Conservation (phyloP, 2,888 invertebrate species). For the Siphonodentalium dalli region DNA sequence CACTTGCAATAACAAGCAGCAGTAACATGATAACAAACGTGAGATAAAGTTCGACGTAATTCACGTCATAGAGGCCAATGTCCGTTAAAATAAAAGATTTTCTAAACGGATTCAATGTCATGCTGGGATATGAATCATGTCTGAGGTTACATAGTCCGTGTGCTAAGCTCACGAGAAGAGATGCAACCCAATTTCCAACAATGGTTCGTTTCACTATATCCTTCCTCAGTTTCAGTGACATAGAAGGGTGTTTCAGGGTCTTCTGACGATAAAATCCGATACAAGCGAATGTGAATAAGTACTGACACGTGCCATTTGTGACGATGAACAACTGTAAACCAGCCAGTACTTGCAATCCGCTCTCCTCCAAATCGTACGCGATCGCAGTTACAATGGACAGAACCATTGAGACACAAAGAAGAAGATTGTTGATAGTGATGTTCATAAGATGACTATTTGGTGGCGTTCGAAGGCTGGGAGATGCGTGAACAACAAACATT, state of each 20-base stretch:
- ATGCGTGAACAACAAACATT: slow-evolving; percentile 48
- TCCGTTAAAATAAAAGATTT: slow-evolving; percentile 18
- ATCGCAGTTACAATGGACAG: slow-evolving; percentile 37
- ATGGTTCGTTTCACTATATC: slow-evolving; percentile 51
- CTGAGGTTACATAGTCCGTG: slow-evolving; percentile 40
- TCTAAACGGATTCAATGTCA: slow-evolving; percentile 44
- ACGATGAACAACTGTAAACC: slow-evolving; percentile 51
- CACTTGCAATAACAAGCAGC: slow-evolving; percentile 35
- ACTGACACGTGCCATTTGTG: slow-evolving; percentile 49
- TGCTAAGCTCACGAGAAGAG: slow-evolving; percentile 40
- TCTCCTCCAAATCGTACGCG: slow-evolving; percentile 15
- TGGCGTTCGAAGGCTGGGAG: slow-evolving; percentile 56
- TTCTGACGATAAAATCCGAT: slow-evolving; percentile 55
- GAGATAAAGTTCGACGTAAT: slow-evolving; percentile 31
- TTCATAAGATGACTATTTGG: slow-evolving; percentile 59
- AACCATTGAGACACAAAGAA: slow-evolving; percentile 45
- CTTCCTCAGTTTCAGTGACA: slow-evolving; percentile 38
- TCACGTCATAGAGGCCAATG: neutral
- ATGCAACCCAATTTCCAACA: slow-evolving; percentile 46
- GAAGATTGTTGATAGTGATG: slow-evolving; percentile 54
- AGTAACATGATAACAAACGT: slow-evolving; percentile 36
- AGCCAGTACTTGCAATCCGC: slow-evolving; percentile 30
- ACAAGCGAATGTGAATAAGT: slow-evolving; percentile 54
- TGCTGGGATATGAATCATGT: slow-evolving; percentile 29
- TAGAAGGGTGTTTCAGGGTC: slow-evolving; percentile 45